Conservation (phyloP, 2,797 vertebrate species). For the Streptopelia turtur region DNA sequence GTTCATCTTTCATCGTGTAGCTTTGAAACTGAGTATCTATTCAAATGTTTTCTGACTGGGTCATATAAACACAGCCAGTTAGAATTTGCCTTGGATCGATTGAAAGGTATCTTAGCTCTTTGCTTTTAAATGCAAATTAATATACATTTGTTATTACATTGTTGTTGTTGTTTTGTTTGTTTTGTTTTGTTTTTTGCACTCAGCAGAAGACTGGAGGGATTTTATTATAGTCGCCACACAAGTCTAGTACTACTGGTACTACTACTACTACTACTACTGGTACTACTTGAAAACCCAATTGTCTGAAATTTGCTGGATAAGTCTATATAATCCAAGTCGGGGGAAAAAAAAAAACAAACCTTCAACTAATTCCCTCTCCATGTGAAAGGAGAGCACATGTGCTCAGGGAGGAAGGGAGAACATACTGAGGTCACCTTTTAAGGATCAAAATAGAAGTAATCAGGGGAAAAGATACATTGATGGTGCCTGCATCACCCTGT, state of each 20-base stretch:
- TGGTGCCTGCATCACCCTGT: rapidly evolving
- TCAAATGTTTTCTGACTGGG: neutral
- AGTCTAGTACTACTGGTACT: neutral
- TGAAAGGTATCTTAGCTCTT: neutral
- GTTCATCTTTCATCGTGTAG: neutral
- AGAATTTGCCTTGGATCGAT: neutral
- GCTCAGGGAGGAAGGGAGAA: neutral
- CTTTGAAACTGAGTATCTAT: conserved; percentile 2
- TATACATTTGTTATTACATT: neutral
- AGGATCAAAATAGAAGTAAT: neutral
- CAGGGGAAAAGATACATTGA: rapidly evolving
- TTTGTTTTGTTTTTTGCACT: neutral
- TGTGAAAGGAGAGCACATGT: neutral
- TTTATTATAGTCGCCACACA: neutral
- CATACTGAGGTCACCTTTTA: neutral
- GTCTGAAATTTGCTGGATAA: neutral
- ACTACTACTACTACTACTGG: too few relatives aligned
- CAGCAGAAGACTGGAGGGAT: neutral
- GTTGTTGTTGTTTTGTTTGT: too few relatives aligned
- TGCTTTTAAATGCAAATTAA: conserved; percentile 42
- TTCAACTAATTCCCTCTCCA: neutral
- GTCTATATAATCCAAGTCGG: neutral
- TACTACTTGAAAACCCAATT: neutral
- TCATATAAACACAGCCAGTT: neutral
- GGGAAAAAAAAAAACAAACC: rapidly evolving